These are phyloP conservation scores for Antigone vipio DNA, from an alignment of 2,113 vertebrate species.

Conservation along the genomic window DNA sequence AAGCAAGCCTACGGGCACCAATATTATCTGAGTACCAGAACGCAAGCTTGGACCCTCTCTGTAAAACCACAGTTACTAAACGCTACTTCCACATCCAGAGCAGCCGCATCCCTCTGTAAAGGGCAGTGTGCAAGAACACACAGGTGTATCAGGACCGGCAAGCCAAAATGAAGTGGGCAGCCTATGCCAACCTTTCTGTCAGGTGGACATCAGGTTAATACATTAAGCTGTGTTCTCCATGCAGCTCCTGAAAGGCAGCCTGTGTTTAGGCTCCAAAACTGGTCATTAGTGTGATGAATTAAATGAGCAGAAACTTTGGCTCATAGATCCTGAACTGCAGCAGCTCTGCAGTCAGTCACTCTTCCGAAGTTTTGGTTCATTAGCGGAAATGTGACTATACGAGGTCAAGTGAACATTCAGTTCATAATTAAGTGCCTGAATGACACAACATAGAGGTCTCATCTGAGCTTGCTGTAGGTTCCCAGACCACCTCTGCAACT, in stretches of 20 bases:
- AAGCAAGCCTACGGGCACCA: neutral
- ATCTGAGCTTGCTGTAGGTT: neutral
- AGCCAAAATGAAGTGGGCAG: neutral
- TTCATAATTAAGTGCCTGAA: slow-evolving; percentile 26
- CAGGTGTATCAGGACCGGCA: neutral
- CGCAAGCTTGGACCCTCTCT: neutral
- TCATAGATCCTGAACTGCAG: neutral
- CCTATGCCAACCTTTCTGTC: neutral
- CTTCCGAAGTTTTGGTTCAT: slow-evolving; percentile 23
- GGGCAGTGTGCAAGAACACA: neutral
- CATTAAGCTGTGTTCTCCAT: neutral
- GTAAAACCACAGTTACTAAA: neutral
- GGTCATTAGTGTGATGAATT: slow-evolving; percentile 45
- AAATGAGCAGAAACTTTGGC: slow-evolving; percentile 37
- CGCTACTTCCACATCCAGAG: neutral
- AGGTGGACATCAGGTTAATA: neutral
- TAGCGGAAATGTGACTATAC: slow-evolving; percentile 14
- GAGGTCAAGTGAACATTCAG: slow-evolving; percentile 5
- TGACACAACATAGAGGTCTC: neutral
- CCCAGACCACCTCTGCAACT: neutral
- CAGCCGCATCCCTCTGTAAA: neutral
- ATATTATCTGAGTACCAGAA: neutral
- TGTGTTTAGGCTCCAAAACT: neutral
- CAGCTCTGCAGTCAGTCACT: slow-evolving; percentile 5
- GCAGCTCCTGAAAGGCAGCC: neutral